Evolutionary conservation across 2,888 invertebrate species (phyloP), one percentile per base, ranked within the genome.

Genomic region (Epiblema foenella): DNA sequence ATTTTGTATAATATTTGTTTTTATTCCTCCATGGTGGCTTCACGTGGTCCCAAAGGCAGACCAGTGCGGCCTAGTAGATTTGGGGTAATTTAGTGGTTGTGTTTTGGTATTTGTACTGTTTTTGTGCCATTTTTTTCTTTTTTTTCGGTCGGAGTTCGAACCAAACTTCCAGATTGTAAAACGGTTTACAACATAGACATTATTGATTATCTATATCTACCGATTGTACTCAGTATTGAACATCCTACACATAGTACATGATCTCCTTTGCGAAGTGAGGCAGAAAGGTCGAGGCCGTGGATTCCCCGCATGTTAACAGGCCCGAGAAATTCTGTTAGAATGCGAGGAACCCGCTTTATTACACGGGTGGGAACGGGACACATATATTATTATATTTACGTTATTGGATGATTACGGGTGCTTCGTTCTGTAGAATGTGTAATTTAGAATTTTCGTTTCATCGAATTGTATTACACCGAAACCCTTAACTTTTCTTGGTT

Each of bases 221-320:
- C 7, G 8, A 46, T n/a, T 7, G 15, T 46, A 46, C 42, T 46
- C 0, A 46, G n/a, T n/a, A 46, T 54, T 15, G 20, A 12, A 1
- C 20, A n/a, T 9, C 20, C 9, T 24, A 59, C 15, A 42, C 39
- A 18, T 46, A 46, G 46, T 12, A 49, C 51, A 51, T 51, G 7
- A 24, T 46, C n/a, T 46, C 62, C 18, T 51, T 33, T 15, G 33
- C 18, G 17, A 17, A 29, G 17, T 11, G 33, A 51, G 15, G 15
- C 24, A 24, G 42, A 18, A 62, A 49, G 49, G 33, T 49, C 49
- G 51, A 29, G 29, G 46, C 7, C 49, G 29, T 17, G 49, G 33
- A 62, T 51, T 62, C 59, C 49, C 33, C 12, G 42, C 49, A 46
- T 62, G 29, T 33, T 11, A 62, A 62, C 51, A 62, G 33, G 62